Base-by-base conservation (phyloP, 2,888 invertebrate genomes). In the Dendrolimus pini region DNA sequence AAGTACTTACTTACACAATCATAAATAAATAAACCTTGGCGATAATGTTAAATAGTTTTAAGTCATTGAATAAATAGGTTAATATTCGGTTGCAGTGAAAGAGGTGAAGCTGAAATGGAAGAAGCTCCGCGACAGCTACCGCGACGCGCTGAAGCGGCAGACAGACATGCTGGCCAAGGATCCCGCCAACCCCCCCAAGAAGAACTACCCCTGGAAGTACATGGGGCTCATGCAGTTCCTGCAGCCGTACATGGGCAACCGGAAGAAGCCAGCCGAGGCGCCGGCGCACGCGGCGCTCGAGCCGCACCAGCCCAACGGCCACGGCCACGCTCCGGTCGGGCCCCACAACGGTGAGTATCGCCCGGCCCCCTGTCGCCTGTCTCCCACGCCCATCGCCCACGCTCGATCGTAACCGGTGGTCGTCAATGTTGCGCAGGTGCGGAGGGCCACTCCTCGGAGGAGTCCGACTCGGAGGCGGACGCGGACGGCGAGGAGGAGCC, bases 91-190 rank as follows among this genome's bases (percentile, higher is more conserved):
- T 74, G 9, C 85, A 89, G 89, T 89, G 41, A 89, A 89, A 62
- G 89, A 89, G 66, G 89, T 84, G 7, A 89, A 89, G 65, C 61
- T 85, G 58, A 89, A 88, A 71, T 89, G 89, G 89, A 89, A 89
- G 70, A 89, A 89, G 63, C 69, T 89, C 12, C 83, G 89, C 41
- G 89, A 89, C 75, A 87, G 89, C 68, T 89, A 89, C 75, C 84
- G 89, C 58, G 89, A 89, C 70, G 89, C 89, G 52, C 75, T 89
- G 41, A 89, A 88, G 70, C 77, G 89, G 6, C 88, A 88, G 67
- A 81, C 71, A 69, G 89, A 89, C 65, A 77, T 80, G 83, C 63
- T 78, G 62, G 78, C 85, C 57, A 74, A 73, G 65, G 85, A 79
- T 60, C 83, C 77, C 9, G 61, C 64, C 63, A 66, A 65, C 61